phyloP scores from a whole-genome alignment of 2,888 invertebrate genomes.

The Proisotoma minuta region DNA sequence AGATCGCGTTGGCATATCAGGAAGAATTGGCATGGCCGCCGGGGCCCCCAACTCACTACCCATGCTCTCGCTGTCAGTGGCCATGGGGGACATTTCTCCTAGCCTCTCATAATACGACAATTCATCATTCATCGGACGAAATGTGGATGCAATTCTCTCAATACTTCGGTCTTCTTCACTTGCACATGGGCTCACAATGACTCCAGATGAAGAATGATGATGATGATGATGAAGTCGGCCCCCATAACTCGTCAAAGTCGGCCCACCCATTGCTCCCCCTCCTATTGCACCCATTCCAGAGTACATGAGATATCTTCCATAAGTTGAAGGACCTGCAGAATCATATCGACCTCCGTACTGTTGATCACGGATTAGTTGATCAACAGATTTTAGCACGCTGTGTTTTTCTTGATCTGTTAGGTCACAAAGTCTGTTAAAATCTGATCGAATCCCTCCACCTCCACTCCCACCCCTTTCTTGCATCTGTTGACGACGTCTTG shows the following conservation, averaged over 20 bases:
- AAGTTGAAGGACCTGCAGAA: not conserved
- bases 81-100: slow-evolving; percentile 52
- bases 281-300: not conserved
- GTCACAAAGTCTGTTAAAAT: too few species aligned
- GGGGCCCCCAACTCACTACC: slow-evolving; percentile 50
- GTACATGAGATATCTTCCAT: slow-evolving; percentile 30
- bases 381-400: slow-evolving; percentile 53
- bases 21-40: slow-evolving; percentile 58
- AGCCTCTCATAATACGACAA: slow-evolving; percentile 53
- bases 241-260: slow-evolving; percentile 5
- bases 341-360: slow-evolving; percentile 31
- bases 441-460: slow-evolving; percentile 50
- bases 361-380: slow-evolving; percentile 50
- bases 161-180: slow-evolving; percentile 54
- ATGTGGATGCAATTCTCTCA: slow-evolving; percentile 54
- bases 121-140: slow-evolving; percentile 53
- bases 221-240: slow-evolving; percentile 22
- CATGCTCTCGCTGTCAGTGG: slow-evolving; percentile 51
- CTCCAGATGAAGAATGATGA: slow-evolving; percentile 23
- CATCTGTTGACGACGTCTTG: slow-evolving; percentile 58
- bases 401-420: slow-evolving; percentile 36
- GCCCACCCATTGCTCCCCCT: not conserved
- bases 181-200: slow-evolving; percentile 41
- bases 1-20: slow-evolving; percentile 58
- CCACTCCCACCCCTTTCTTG: slow-evolving; percentile 57